A percentile compares a stretch with the other conserved stretches of the same genome.
These are phyloP conservation scores for Pygocentrus nattereri DNA, from an alignment of 2,797 vertebrate species.

Conservation along the genomic window DNA sequence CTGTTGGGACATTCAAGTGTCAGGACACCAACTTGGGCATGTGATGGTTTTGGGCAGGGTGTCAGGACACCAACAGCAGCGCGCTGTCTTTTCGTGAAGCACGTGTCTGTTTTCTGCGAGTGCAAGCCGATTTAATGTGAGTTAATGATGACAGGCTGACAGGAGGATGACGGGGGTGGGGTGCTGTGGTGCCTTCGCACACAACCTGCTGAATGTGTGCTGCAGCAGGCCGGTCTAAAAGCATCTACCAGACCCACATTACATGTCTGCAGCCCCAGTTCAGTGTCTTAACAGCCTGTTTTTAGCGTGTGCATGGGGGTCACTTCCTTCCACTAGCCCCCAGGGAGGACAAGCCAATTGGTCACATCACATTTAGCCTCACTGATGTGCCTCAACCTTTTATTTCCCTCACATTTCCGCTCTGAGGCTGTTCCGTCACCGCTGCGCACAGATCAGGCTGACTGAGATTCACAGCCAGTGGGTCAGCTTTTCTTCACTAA, in stretches of 20 bases:
- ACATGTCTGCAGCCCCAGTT: not conserved
- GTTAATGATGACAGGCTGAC: slow-evolving; percentile 68
- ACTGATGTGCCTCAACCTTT: not conserved
- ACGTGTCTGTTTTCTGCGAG: slow-evolving; percentile 64
- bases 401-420: not conserved
- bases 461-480: not conserved
- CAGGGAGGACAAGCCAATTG: not conserved
- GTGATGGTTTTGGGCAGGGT: slow-evolving; percentile 65
- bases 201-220: slow-evolving; percentile 54
- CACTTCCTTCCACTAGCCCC: not conserved
- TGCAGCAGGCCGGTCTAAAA: slow-evolving; percentile 3
- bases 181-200: slow-evolving; percentile 35
- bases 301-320: not conserved
- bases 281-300: not conserved
- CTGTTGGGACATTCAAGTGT: slow-evolving; percentile 69
- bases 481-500: not conserved
- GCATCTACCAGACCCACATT: slow-evolving; percentile 1
- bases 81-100: slow-evolving; percentile 72
- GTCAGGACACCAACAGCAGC: slow-evolving; percentile 73
- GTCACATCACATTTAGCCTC: slow-evolving; percentile 8
- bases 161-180: slow-evolving; percentile 8
- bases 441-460: not conserved
- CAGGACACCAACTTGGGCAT: slow-evolving; percentile 66
- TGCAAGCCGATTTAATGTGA: slow-evolving; percentile 78
- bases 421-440: not conserved